Percentiles rank a stretch among this genome's conserved stretches.
phyloP scores from a whole-genome alignment of 1,140 invertebrate genomes.

The Laupala kohalensis region DNA sequence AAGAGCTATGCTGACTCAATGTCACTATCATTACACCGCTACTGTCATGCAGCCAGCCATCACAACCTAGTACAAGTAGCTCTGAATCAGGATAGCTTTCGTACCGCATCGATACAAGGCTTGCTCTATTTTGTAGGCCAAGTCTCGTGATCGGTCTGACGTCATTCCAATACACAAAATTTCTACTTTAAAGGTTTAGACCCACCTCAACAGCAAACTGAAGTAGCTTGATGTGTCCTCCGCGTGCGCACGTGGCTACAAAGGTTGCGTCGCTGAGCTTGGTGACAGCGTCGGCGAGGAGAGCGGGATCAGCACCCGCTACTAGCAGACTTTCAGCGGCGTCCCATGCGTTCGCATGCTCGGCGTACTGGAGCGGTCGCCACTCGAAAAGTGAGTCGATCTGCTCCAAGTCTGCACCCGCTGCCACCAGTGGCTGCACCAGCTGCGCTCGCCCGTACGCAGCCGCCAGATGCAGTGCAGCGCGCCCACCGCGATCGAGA shows the following conservation, averaged over 20 bases:
- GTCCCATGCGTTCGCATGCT: constrained; percentile 54
- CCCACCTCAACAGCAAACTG: constrained; percentile 65
- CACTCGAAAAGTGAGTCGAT: constrained; percentile 40
- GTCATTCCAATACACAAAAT: no score
- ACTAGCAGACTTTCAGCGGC: constrained; percentile 55
- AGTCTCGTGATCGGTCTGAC: no score
- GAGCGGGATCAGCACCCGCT: constrained; percentile 40
- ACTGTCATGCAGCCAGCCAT: no score
- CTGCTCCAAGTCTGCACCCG: constrained; percentile 48
- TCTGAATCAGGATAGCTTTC: no score
- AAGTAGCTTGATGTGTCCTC: constrained; percentile 48
- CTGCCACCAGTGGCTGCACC: constrained; percentile 47
- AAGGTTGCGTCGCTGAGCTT: constrained; percentile 38
- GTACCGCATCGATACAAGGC: no score
- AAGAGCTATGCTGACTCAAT: no score
- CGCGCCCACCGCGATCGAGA: constrained; percentile 32
- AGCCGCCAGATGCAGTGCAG: constrained; percentile 54
- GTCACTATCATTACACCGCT: no score
- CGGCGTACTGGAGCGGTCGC: constrained; percentile 61
- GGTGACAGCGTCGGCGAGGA: neutral
- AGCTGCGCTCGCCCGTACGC: constrained; percentile 58
- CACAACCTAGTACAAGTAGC: no score
- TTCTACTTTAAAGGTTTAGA: no score
- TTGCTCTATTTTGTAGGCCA: no score
- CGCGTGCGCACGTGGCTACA: constrained; percentile 46